Evolutionary conservation across 2,797 vertebrate genomes (phyloP).

Genomic region (Pangasius sanitwongsei): DNA sequence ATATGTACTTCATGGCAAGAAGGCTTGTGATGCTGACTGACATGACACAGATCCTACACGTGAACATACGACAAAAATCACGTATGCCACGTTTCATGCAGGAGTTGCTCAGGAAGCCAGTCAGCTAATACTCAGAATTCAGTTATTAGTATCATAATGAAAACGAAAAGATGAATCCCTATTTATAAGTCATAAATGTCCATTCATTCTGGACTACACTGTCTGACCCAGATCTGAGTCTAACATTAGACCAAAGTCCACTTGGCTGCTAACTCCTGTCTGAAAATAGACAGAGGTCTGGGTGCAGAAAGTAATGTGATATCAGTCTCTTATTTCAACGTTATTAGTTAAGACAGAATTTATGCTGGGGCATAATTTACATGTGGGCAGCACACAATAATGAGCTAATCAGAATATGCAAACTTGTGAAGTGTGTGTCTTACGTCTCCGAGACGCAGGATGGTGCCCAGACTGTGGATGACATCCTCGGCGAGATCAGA

Average conservation of each 20-base stretch:
- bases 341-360: too few relatives aligned
- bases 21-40: background rate
- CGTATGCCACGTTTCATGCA: background rate
- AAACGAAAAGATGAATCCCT: background rate
- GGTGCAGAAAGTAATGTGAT: background rate
- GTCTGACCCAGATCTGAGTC: constrained; percentile 16
- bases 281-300: background rate
- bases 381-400: background rate
- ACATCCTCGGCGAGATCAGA: constrained; percentile 96
- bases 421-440: constrained; percentile 52
- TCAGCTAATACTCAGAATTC: background rate
- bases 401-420: background rate
- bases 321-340: background rate
- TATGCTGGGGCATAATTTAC: too few relatives aligned
- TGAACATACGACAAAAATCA: background rate
- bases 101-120: background rate
- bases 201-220: constrained; percentile 10
- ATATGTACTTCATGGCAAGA: background rate
- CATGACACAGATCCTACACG: background rate
- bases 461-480: constrained; percentile 93
- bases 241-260: constrained; percentile 26
- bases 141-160: background rate
- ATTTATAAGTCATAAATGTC: background rate
- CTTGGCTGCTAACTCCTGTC: background rate
- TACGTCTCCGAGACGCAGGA: constrained; percentile 90